These are phyloP conservation scores for Gyrodactylus salaris DNA, from an alignment of 1,140 invertebrate genomes.

Conservation along the genomic window DNA sequence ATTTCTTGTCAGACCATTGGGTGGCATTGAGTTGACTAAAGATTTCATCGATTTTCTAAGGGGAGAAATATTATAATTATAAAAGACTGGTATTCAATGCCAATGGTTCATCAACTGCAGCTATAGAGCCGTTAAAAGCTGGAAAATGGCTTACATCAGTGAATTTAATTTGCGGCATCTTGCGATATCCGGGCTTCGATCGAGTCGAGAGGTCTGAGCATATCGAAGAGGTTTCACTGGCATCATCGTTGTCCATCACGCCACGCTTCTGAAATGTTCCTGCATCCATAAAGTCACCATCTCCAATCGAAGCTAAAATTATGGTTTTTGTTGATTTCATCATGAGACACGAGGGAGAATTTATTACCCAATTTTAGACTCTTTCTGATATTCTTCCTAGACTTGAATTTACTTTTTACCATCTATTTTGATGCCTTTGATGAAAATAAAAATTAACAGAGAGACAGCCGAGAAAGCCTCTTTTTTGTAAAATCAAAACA, in stretches of 20 bases:
- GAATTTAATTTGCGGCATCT: background rate
- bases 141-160: background rate
- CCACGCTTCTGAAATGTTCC: background rate
- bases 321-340: too few species aligned
- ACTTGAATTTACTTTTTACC: too few species aligned
- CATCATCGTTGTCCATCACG: background rate
- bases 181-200: background rate
- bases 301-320: background rate
- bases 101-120: too few species aligned
- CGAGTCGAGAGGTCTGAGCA: background rate
- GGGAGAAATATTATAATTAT: background rate
- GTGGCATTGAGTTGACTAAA: background rate
- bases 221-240: conserved; percentile 4
- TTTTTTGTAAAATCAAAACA: too few species aligned
- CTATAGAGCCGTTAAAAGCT: too few species aligned
- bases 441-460: too few species aligned
- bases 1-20: conserved; percentile 5
- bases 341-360: too few species aligned
- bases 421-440: too few species aligned
- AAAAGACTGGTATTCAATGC: background rate
- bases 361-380: too few species aligned
- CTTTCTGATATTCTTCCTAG: too few species aligned
- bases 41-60: conserved; percentile 1
- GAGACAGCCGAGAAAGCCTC: too few species aligned
- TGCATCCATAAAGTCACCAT: background rate